Evolutionary conservation across 2,113 vertebrate genomes (phyloP).

Genomic region (Lycocorax pyrrhopterus): DNA sequence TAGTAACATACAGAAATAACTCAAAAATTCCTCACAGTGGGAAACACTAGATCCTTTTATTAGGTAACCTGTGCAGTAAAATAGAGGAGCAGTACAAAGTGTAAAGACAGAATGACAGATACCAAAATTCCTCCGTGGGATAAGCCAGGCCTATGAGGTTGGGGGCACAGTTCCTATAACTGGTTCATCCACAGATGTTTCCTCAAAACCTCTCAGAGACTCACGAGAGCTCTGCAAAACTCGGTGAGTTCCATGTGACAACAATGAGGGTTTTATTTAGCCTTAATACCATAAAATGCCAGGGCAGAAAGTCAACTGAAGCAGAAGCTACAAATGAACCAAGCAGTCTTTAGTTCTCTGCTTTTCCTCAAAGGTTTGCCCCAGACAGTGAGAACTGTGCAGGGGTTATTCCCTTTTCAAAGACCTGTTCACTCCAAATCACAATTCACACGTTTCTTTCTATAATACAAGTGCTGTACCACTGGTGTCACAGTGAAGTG

Average conservation of each 20-base stretch:
- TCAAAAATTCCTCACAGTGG: background rate
- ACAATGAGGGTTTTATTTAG: background rate
- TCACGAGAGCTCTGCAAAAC: background rate
- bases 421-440: background rate
- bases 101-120: background rate
- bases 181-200: background rate
- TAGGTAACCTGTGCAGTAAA: background rate
- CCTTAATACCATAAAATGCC: background rate
- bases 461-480: background rate
- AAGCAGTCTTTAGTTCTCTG: background rate
- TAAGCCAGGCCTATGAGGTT: background rate
- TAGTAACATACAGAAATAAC: background rate
- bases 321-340: background rate
- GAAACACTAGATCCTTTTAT: background rate
- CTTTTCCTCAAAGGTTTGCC: background rate
- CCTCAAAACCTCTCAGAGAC: background rate
- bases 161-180: fast-evolving
- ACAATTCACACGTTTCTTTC: background rate
- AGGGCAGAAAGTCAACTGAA: background rate
- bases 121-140: background rate
- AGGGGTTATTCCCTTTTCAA: background rate
- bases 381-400: background rate
- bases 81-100: background rate
- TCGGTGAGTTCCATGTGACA: background rate
- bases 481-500: background rate